These are phyloP conservation scores for Paradoxurus hermaphroditus DNA, from an alignment of 2,113 vertebrate species.

Conservation along the genomic window DNA sequence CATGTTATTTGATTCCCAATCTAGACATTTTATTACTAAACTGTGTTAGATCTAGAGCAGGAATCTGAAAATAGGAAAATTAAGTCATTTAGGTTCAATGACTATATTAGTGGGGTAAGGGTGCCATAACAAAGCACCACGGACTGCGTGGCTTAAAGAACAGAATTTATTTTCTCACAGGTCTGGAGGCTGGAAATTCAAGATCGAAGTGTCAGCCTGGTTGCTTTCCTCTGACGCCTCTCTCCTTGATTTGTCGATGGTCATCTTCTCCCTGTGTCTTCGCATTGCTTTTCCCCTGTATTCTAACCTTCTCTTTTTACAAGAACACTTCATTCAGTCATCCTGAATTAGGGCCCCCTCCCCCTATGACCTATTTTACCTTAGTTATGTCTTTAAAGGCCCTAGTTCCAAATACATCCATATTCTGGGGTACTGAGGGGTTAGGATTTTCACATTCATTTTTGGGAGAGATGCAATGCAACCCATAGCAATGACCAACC, in stretches of 20 bases:
- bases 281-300: accelerated
- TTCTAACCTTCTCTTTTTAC: background rate
- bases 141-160: too few relatives aligned
- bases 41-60: background rate
- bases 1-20: background rate
- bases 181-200: background rate
- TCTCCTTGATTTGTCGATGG: background rate
- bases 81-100: background rate
- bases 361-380: background rate
- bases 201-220: accelerated
- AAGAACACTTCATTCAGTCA: background rate
- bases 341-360: accelerated
- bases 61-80: background rate
- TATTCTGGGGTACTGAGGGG: background rate
- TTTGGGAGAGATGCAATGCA: background rate
- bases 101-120: accelerated
- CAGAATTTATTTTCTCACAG: background rate
- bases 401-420: background rate
- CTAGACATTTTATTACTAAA: background rate
- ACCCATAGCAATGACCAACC: background rate
- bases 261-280: background rate
- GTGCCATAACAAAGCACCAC: background rate
- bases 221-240: too few relatives aligned
- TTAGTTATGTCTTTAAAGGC: background rate
- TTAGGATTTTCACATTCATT: background rate